Percentiles rank a stretch among this genome's conserved stretches.
phyloP scores from a whole-genome alignment of 2,113 vertebrate genomes.

The Boulengeromyrus knoepffleri region DNA sequence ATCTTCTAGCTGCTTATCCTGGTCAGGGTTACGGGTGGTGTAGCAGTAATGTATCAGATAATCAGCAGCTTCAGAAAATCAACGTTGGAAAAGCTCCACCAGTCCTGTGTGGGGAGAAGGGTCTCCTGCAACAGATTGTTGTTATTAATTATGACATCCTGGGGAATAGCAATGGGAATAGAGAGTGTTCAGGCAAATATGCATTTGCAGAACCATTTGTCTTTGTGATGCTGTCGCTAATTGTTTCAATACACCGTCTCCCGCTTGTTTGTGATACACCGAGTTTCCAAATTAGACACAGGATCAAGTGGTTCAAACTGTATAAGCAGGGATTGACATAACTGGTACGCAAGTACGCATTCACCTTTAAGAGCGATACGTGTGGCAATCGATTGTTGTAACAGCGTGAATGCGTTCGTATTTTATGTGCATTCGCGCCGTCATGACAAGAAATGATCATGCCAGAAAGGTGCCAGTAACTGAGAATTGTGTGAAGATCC shows the following conservation, averaged over 20 bases:
- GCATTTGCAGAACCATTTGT: neutral
- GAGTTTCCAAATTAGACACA: neutral
- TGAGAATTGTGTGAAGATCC: neutral
- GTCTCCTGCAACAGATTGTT: neutral
- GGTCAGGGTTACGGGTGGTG: neutral
- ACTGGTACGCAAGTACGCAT: too few species aligned
- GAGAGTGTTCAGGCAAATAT: neutral
- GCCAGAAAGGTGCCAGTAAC: neutral
- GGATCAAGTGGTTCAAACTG: neutral
- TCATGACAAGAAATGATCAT: too few species aligned
- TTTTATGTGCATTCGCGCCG: too few species aligned
- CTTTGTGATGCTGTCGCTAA: neutral
- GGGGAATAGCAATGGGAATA: neutral
- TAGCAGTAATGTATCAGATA: neutral
- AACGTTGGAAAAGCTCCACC: neutral
- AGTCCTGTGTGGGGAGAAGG: neutral
- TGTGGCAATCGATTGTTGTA: too few species aligned
- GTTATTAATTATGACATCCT: conserved; percentile 8
- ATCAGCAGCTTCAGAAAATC: neutral
- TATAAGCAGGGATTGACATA: neutral
- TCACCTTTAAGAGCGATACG: too few species aligned
- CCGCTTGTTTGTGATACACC: neutral
- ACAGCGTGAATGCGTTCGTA: too few species aligned
- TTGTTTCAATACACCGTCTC: neutral
- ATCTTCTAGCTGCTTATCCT: neutral